A percentile compares a stretch with the other conserved stretches of the same genome.
Evolutionary conservation across 1,140 invertebrate genomes (phyloP).

Genomic region (Reticulitermes speratus): DNA sequence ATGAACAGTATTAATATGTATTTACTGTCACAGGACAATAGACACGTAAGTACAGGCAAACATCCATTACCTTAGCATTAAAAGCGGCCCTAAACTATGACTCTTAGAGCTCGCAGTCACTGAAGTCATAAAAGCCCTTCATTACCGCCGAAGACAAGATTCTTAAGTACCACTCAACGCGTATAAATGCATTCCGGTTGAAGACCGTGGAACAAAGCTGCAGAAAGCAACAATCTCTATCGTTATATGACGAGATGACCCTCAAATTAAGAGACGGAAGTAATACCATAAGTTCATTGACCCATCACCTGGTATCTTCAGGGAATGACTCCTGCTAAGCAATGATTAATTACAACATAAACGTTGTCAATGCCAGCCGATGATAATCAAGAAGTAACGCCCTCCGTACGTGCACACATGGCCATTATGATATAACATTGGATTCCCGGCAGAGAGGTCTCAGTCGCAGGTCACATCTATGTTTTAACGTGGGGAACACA

Average conservation of each 20-base stretch:
- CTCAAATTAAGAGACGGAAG: not conserved
- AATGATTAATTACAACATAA: constrained; percentile 8
- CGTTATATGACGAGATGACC: not conserved
- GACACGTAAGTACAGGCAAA: too few species aligned
- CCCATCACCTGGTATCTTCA: not conserved
- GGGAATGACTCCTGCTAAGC: not conserved
- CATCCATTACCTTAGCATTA: too few species aligned
- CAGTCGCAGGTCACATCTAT: not conserved
- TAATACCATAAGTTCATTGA: not conserved
- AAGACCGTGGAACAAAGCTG: too few species aligned
- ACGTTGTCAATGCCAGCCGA: not conserved
- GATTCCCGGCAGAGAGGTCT: not conserved
- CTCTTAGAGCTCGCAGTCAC: too few species aligned
- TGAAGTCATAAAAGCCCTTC: too few species aligned
- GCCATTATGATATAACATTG: not conserved
- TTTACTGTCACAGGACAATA: too few species aligned
- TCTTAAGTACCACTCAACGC: too few species aligned
- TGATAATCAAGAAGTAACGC: not conserved
- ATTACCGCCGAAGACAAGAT: too few species aligned
- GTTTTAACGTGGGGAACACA: not conserved
- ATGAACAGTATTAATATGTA: too few species aligned
- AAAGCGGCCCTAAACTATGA: too few species aligned
- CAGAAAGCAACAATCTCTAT: too few species aligned
- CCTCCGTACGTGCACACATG: not conserved
- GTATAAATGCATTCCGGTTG: too few species aligned